Conservation (phyloP, 2,113 vertebrate genomes). For the Sphyrna mokarran region DNA sequence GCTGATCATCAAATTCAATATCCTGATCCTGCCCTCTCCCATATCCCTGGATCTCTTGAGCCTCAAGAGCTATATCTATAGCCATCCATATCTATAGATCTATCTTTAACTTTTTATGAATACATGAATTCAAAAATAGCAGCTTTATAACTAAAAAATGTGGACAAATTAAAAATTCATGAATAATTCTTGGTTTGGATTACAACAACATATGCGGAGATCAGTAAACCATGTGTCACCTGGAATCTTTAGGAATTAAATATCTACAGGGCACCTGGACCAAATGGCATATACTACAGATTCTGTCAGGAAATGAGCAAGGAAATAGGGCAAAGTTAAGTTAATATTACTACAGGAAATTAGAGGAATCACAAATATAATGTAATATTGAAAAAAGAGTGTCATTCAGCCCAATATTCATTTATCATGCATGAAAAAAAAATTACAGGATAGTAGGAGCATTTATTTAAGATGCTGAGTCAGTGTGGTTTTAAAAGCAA, state of each 20-base stretch:
- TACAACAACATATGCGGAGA: not conserved
- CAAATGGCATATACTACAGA: not conserved
- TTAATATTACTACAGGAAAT: not conserved
- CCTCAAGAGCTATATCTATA: too few relatives aligned
- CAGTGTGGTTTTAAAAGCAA: not conserved
- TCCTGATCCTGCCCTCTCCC: too few relatives aligned
- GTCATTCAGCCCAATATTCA: not conserved
- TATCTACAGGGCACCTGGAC: slow-evolving; percentile 12
- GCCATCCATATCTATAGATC: too few relatives aligned
- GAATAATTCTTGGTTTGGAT: not conserved
- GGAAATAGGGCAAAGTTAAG: not conserved
- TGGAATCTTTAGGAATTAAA: slow-evolving; percentile 8
- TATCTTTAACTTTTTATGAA: too few relatives aligned
- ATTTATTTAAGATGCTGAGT: not conserved
- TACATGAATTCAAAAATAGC: not conserved
- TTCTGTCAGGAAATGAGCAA: not conserved
- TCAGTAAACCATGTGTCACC: slow-evolving; percentile 13
- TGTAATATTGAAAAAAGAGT: not conserved
- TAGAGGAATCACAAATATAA: not conserved
- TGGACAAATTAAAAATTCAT: not conserved
- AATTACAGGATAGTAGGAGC: not conserved
- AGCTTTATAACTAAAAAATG: not conserved
- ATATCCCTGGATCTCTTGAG: too few relatives aligned
- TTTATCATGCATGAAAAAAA: not conserved
- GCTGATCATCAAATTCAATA: too few relatives aligned